Evolutionary conservation across 2,888 invertebrate species (phyloP).

Genomic region (Cyclophora punctaria): DNA sequence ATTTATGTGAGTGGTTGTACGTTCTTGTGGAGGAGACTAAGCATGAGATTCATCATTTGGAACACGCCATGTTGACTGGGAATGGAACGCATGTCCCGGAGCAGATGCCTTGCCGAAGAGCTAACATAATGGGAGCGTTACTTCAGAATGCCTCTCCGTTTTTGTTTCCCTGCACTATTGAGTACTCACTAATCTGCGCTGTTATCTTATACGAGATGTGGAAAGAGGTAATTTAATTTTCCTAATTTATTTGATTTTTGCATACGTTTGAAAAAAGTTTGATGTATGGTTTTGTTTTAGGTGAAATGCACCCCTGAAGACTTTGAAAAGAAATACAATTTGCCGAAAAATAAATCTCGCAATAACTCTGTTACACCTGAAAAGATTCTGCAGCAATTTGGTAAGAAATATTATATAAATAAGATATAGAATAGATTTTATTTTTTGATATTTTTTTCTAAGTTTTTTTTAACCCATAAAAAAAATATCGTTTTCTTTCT

Average conservation of each 20-base stretch:
- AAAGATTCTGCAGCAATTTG: conserved; percentile 69
- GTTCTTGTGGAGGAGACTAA: conserved; percentile 91
- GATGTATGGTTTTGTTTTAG: conserved; percentile 29
- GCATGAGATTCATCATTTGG: conserved; percentile 86
- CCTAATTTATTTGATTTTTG: background rate
- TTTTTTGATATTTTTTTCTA: too few species aligned
- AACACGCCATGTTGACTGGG: conserved; percentile 46
- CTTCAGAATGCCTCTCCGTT: conserved; percentile 84
- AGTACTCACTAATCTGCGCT: conserved; percentile 93
- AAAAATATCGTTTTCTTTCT: too few species aligned
- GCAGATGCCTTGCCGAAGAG: conserved; percentile 67
- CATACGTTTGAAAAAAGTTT: background rate
- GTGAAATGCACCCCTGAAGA: conserved; percentile 67
- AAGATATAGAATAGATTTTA: too few species aligned
- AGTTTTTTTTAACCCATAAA: too few species aligned
- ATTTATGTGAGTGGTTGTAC: conserved; percentile 94
- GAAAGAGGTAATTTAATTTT: conserved; percentile 79
- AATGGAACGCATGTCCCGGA: conserved; percentile 30
- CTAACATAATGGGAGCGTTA: conserved; percentile 81
- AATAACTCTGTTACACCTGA: conserved; percentile 69
- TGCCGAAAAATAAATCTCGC: conserved; percentile 56
- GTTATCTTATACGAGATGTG: conserved; percentile 93
- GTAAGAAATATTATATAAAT: conserved; percentile 25
- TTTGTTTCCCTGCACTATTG: conserved; percentile 91
- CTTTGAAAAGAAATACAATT: conserved; percentile 57